Base-by-base conservation (phyloP, 2,888 invertebrate species). In the Melanophora roralis region DNA sequence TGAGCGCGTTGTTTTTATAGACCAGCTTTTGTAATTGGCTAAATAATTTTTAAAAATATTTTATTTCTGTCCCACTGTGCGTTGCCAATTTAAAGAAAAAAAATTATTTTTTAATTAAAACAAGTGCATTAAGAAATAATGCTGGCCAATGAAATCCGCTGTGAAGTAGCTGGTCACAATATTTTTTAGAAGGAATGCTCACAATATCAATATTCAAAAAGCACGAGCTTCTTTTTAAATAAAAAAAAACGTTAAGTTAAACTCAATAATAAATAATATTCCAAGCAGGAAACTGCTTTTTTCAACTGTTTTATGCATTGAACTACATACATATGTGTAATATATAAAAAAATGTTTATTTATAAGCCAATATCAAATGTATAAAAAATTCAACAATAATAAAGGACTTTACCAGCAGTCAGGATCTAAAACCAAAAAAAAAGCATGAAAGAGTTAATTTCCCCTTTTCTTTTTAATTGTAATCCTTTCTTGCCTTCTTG, bases 391-490 rank as follows among this genome's bases (percentile, higher is more conserved):
- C 5, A 0, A 32, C 21, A 1, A 16, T 11, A 57, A 59, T 21
- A 69, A 64, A 40, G 62, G 59, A 74, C 49, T 27, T 64, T 23
- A 36, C 38, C 7, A 32, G 8, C 11, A 75, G 62, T 21, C 51
- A 65, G 65, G 69, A 71, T 60, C 45, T 62, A 64, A 73, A 11
- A 12, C 32, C 34, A 69, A 62, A 49, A 51, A 71, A 64, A 73
- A 11, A 12, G 32, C 34, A 69, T 55, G 40, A 51, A 71, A 43
- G 59, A 59, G 53, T 38, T 53, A 49, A 73, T 57, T 73, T 78
- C 74, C 74, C 59, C 71, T 53, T 51, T 45, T 60, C 14, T 16
- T 43, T 16, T n/a, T n/a, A n/a, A 32, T 21, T 45, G 12, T 43
- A 69, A 51, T 64, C 69, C 64, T 79, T 62, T 3, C 23, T 19